These are phyloP conservation scores for Epirrhoe tristata DNA, from an alignment of 2,888 invertebrate species.

Conservation along the genomic window DNA sequence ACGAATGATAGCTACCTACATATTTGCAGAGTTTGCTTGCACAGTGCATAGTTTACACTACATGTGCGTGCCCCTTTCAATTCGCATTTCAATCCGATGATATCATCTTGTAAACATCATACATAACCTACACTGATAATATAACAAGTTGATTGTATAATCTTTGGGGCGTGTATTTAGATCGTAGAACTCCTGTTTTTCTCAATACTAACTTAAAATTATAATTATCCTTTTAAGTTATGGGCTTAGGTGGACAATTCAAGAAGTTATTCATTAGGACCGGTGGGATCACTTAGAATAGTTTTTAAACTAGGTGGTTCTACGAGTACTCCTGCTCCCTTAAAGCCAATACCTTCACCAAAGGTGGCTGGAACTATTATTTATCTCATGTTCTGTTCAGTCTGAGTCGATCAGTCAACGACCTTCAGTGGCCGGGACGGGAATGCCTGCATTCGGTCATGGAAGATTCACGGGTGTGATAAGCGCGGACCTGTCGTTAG, in stretches of 20 bases:
- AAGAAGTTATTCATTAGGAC: no score
- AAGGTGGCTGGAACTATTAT: background rate
- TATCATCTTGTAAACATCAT: slow-evolving; percentile 31
- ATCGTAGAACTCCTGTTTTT: background rate
- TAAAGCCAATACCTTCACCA: no score
- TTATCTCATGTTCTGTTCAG: background rate
- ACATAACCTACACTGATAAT: background rate
- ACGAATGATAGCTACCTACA: background rate
- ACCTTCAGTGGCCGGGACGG: slow-evolving; percentile 59
- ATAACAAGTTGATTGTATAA: slow-evolving; percentile 16
- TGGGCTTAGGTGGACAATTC: no score
- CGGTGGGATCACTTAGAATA: no score
- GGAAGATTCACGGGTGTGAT: slow-evolving; percentile 30
- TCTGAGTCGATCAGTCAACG: slow-evolving; percentile 65
- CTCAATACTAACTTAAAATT: background rate
- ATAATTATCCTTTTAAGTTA: no score
- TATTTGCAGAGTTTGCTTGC: slow-evolving; percentile 35
- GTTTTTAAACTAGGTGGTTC: no score
- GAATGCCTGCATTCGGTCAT: slow-evolving; percentile 42
- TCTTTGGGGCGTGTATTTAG: slow-evolving; percentile 17
- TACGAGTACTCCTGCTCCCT: no score
- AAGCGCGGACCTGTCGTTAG: slow-evolving; percentile 32
- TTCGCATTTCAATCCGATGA: slow-evolving; percentile 39
- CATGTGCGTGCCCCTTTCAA: slow-evolving; percentile 36
- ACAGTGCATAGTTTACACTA: slow-evolving; percentile 35